Evolutionary conservation across 2,113 vertebrate species (phyloP).

Genomic region (Eupsittula cactorum): DNA sequence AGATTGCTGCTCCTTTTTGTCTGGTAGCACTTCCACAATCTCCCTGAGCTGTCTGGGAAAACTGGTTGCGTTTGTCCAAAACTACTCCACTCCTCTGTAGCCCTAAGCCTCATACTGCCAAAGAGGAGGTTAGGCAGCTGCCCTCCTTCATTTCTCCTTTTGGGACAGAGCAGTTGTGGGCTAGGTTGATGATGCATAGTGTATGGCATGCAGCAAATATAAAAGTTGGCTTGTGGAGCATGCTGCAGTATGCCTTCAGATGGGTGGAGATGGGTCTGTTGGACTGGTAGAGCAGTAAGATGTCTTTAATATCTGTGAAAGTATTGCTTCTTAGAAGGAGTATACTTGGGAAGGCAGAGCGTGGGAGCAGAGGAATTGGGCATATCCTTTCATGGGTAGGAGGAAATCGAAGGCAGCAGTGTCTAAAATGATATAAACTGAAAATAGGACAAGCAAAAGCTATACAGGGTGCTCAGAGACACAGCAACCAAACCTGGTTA

Average conservation of each 20-base stretch:
- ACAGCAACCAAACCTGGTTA: no score
- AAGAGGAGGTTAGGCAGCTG: background rate
- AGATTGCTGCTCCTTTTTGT: background rate
- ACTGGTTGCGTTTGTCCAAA: background rate
- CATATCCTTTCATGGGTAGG: background rate
- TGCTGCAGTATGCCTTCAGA: background rate
- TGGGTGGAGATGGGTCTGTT: background rate
- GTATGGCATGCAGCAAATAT: background rate
- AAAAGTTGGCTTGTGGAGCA: background rate
- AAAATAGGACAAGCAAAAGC: background rate
- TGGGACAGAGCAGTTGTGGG: background rate
- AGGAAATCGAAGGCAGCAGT: background rate
- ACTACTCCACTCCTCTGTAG: background rate
- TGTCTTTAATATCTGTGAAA: background rate
- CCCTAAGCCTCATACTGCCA: background rate
- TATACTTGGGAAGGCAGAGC: background rate
- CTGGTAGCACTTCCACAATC: background rate
- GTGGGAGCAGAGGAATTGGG: background rate
- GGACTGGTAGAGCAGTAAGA: background rate
- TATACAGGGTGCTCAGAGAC: background rate
- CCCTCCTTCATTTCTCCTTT: background rate
- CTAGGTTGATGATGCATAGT: background rate
- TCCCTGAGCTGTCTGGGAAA: background rate
- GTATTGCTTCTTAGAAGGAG: background rate
- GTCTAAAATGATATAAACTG: background rate